These are phyloP conservation scores for Acrobasis suavella DNA, from an alignment of 2,888 invertebrate genomes.

Conservation along the genomic window DNA sequence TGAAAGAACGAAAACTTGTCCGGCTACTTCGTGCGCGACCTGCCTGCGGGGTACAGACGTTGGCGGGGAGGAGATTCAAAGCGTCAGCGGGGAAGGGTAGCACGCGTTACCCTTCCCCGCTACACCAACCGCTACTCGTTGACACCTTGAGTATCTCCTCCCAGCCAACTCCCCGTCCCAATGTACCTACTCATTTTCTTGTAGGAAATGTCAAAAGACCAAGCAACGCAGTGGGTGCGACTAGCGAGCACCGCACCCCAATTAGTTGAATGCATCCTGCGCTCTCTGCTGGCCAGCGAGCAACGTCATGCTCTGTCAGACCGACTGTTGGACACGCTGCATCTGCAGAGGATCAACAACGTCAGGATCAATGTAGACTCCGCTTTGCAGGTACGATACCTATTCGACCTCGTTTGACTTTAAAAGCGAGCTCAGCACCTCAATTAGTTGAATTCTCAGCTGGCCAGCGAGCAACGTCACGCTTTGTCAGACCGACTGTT, in stretches of 20 bases:
- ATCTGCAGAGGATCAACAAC: conserved; percentile 42
- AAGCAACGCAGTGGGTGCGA: conserved; percentile 1
- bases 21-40: too few relatives aligned
- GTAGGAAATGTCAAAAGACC: conserved; percentile 38
- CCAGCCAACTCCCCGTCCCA: too few relatives aligned
- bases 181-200: background rate
- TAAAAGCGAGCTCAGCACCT: conserved; percentile 42
- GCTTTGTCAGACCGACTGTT: conserved; percentile 45
- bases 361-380: conserved; percentile 69
- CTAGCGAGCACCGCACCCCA: conserved; percentile 44
- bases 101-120: too few relatives aligned
- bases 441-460: conserved; percentile 52
- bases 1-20: too few relatives aligned
- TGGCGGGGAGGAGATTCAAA: too few relatives aligned
- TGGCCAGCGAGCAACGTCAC: conserved; percentile 40
- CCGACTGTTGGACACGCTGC: conserved; percentile 48
- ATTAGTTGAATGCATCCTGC: conserved; percentile 52
- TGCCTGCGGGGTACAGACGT: too few relatives aligned
- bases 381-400: conserved; percentile 59
- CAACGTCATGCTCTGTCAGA: conserved; percentile 39
- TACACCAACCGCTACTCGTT: too few relatives aligned
- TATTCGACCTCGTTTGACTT: too few relatives aligned
- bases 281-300: conserved; percentile 47
- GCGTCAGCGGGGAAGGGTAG: too few relatives aligned
- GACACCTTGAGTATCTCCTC: too few relatives aligned